Percentiles rank a stretch among this genome's conserved stretches.
These are phyloP conservation scores for Synanceia verrucosa DNA, from an alignment of 2,797 vertebrate species.

Conservation along the genomic window DNA sequence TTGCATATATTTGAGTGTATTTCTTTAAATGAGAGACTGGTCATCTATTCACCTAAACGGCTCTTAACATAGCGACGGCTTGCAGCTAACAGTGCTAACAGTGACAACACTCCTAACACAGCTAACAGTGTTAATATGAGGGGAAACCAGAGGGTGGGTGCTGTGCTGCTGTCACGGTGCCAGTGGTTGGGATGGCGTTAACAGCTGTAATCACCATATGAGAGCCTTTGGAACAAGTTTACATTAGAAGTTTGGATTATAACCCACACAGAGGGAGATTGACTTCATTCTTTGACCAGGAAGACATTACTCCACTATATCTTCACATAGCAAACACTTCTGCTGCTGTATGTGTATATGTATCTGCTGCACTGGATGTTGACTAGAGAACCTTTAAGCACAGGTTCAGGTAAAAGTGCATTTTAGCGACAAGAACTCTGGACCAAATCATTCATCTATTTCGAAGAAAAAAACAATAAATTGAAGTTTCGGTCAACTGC, in stretches of 20 bases:
- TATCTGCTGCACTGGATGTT: neutral
- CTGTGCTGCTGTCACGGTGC: neutral
- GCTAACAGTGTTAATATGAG: neutral
- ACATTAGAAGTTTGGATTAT: too few relatives aligned
- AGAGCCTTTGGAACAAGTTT: too few relatives aligned
- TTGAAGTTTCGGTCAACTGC: constrained; percentile 7
- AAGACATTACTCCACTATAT: neutral
- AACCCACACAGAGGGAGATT: too few relatives aligned
- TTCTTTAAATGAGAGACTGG: neutral
- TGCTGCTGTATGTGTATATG: neutral
- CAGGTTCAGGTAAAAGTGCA: neutral
- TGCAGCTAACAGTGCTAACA: neutral
- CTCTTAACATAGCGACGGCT: neutral
- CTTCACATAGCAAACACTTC: neutral
- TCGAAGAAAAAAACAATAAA: neutral
- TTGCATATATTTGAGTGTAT: too few relatives aligned
- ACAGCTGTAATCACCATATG: neutral
- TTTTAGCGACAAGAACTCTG: neutral
- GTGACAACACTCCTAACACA: neutral
- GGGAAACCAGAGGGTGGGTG: neutral
- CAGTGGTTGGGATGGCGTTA: neutral
- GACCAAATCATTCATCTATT: constrained; percentile 2
- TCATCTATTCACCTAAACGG: neutral
- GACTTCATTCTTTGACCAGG: too few relatives aligned
- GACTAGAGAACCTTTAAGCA: neutral